Conservation (phyloP, 2,888 invertebrate species). For the Smittia sp. region DNA sequence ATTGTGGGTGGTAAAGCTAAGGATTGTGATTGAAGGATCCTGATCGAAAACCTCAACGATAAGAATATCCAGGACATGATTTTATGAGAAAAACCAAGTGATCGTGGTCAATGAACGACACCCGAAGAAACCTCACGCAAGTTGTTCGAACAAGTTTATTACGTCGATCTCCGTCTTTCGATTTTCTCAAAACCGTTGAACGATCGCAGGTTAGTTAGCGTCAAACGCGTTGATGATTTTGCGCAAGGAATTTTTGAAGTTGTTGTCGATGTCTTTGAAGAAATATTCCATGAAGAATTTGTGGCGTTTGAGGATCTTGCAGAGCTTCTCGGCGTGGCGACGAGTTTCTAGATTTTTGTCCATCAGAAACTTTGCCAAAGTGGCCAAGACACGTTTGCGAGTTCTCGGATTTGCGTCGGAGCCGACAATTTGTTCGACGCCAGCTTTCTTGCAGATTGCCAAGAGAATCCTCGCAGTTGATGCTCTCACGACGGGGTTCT, state of each 20-base stretch:
- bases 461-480: slow-evolving; percentile 58
- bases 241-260: neutral
- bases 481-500: slow-evolving; percentile 60
- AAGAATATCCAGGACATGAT: too few relatives aligned
- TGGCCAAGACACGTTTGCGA: slow-evolving; percentile 49
- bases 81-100: too few relatives aligned
- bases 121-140: too few relatives aligned
- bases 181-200: neutral
- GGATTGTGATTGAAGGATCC: too few relatives aligned
- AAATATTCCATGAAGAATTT: slow-evolving; percentile 49
- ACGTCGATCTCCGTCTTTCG: neutral
- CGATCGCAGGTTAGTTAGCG: neutral
- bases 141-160: too few relatives aligned
- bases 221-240: slow-evolving; percentile 23
- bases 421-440: slow-evolving; percentile 56
- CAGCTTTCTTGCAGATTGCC: slow-evolving; percentile 58
- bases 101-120: too few relatives aligned
- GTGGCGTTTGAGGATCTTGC: slow-evolving; percentile 49
- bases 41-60: too few relatives aligned
- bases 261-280: slow-evolving; percentile 49
- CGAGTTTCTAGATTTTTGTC: slow-evolving; percentile 51
- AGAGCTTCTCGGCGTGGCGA: slow-evolving; percentile 51
- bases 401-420: slow-evolving; percentile 49
- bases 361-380: slow-evolving; percentile 50
- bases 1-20: too few relatives aligned